A percentile compares a stretch with the other conserved stretches of the same genome.
phyloP scores from a whole-genome alignment of 2,888 invertebrate genomes.

The Acrobasis suavella region DNA sequence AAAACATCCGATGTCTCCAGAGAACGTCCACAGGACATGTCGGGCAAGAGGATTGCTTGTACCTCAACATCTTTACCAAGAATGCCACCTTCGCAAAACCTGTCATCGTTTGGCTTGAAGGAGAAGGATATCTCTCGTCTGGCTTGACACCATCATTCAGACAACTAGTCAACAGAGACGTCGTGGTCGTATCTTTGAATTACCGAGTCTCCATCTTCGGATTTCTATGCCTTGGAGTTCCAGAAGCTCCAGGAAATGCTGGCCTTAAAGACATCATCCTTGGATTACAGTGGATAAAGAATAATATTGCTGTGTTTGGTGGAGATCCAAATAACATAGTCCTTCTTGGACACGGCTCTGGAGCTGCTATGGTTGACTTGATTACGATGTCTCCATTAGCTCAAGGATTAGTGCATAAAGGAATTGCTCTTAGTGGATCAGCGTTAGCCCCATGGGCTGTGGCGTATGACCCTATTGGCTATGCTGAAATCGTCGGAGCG shows the following conservation, averaged over 20 bases:
- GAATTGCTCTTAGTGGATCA: slow-evolving; percentile 67
- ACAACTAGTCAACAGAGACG: slow-evolving; percentile 84
- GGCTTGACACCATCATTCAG: slow-evolving; percentile 62
- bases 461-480: slow-evolving; percentile 62
- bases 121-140: slow-evolving; percentile 54
- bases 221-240: slow-evolving; percentile 83
- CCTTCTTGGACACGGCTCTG: slow-evolving; percentile 91
- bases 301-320: slow-evolving; percentile 88
- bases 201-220: slow-evolving; percentile 89
- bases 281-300: slow-evolving; percentile 88
- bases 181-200: slow-evolving; percentile 85
- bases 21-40: slow-evolving; percentile 56
- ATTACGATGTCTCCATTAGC: slow-evolving; percentile 60
- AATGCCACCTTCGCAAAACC: slow-evolving; percentile 55
- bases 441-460: slow-evolving; percentile 69
- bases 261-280: slow-evolving; percentile 92
- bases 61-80: slow-evolving; percentile 59
- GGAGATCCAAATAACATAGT: slow-evolving; percentile 89
- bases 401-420: slow-evolving; percentile 60
- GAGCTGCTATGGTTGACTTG: slow-evolving; percentile 82
- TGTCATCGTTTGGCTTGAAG: slow-evolving; percentile 67
- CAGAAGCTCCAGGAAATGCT: slow-evolving; percentile 89
- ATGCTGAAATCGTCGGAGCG: slow-evolving; percentile 53
- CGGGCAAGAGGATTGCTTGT: slow-evolving; percentile 68
- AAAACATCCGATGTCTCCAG: slow-evolving; percentile 51